A percentile compares a stretch with the other conserved stretches of the same genome.
Conservation (phyloP, 2,113 vertebrate genomes). For the Amblyopsis rosae region DNA sequence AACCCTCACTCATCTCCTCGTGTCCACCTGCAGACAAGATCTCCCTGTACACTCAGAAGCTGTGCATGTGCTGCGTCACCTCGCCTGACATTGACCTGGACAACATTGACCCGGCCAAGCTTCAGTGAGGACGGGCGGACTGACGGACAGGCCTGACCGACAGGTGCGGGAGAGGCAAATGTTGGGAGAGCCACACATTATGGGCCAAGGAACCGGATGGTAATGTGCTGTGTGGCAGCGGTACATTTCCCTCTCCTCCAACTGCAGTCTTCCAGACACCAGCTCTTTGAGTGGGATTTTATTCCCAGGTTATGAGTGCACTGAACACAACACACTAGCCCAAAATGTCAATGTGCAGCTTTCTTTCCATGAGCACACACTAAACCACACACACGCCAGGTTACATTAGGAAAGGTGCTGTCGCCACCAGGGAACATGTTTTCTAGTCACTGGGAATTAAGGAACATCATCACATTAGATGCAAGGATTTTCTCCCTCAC, state of each 20-base stretch:
- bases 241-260: not conserved
- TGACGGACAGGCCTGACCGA: not conserved
- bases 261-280: not conserved
- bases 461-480: too few species aligned
- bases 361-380: not conserved
- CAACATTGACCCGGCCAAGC: constrained; percentile 68
- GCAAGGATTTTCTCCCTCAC: too few species aligned
- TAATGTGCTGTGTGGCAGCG: not conserved
- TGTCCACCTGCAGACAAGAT: constrained; percentile 59
- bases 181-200: not conserved
- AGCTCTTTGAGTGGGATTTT: not conserved
- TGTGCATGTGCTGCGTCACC: constrained; percentile 76
- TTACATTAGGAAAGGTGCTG: too few species aligned
- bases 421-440: too few species aligned
- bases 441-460: too few species aligned
- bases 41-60: constrained; percentile 75
- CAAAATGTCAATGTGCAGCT: not conserved
- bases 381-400: not conserved
- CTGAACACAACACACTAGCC: too few species aligned
- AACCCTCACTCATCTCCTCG: not conserved
- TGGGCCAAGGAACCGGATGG: too few species aligned
- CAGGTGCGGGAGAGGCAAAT: not conserved
- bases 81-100: constrained; percentile 77
- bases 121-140: constrained; percentile 44
- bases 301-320: too few species aligned